Evolutionary conservation across 1,140 invertebrate genomes (phyloP).

Genomic region (Vanessa tameamea): DNA sequence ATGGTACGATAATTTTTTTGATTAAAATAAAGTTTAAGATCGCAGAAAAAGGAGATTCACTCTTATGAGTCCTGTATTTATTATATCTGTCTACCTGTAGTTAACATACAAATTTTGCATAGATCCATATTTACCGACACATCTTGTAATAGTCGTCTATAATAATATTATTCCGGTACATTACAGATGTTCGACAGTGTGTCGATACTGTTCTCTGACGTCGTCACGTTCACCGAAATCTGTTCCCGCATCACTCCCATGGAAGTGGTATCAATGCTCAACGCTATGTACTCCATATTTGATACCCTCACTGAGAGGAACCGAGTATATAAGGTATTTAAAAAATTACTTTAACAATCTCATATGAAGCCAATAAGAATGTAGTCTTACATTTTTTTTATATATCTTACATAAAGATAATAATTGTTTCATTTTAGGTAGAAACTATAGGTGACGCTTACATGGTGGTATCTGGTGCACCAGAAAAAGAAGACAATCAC

Average conservation of each 20-base stretch:
- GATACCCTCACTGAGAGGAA: slow-evolving; percentile 95
- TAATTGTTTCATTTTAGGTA: slow-evolving; percentile 83
- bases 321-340: slow-evolving; percentile 94
- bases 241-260: slow-evolving; percentile 96
- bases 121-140: no score
- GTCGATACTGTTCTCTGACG: slow-evolving; percentile 97
- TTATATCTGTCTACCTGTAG: no score
- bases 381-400: background rate
- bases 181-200: slow-evolving; percentile 96
- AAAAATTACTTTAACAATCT: slow-evolving; percentile 4
- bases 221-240: slow-evolving; percentile 98
- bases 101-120: no score
- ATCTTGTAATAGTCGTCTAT: no score
- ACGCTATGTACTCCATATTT: slow-evolving; percentile 96
- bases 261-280: slow-evolving; percentile 98
- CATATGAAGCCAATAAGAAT: no score
- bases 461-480: slow-evolving; percentile 97
- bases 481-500: slow-evolving; percentile 93
- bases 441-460: slow-evolving; percentile 98
- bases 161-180: no score
- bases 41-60: no score
- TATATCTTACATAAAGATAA: background rate
- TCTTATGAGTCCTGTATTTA: no score
- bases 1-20: no score
- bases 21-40: no score